Evolutionary conservation across 2,888 invertebrate genomes (phyloP).

Genomic region (Pegoplata infirma): DNA sequence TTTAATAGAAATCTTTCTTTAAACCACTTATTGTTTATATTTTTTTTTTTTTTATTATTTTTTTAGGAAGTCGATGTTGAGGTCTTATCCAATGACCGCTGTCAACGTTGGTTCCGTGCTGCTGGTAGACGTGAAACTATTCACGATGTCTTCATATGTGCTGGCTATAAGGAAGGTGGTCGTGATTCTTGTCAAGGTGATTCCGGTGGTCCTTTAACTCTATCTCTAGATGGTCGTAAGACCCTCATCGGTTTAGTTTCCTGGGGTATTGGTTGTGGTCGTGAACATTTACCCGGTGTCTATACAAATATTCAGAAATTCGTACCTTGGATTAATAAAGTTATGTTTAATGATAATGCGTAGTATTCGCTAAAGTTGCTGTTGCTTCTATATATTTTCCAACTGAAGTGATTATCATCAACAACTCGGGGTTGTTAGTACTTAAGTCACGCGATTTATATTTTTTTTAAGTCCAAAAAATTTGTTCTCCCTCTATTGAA

Average conservation of each 20-base stretch:
- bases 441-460: conserved; percentile 69
- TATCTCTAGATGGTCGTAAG: conserved; percentile 90
- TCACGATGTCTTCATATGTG: conserved; percentile 94
- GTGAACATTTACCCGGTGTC: conserved; percentile 93
- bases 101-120: conserved; percentile 94
- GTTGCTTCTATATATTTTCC: conserved; percentile 63
- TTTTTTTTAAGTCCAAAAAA: not conserved
- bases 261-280: conserved; percentile 94
- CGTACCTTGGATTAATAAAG: conserved; percentile 93
- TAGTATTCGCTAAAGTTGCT: conserved; percentile 62
- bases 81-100: conserved; percentile 92
- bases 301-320: conserved; percentile 96
- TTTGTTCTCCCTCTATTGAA: not conserved
- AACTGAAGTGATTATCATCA: conserved; percentile 72
- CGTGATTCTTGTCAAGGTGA: conserved; percentile 86
- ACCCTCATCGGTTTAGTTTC: conserved; percentile 92
- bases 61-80: conserved; percentile 89
- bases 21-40: too few species aligned
- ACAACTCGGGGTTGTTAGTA: conserved; percentile 74
- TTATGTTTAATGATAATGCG: conserved; percentile 80
- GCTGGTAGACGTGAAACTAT: conserved; percentile 94
- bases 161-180: conserved; percentile 93
- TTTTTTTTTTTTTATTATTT: not conserved
- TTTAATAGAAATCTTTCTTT: too few species aligned
- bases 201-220: conserved; percentile 93